Base-by-base conservation (phyloP, 2,113 vertebrate species). In the Nibea coibor region DNA sequence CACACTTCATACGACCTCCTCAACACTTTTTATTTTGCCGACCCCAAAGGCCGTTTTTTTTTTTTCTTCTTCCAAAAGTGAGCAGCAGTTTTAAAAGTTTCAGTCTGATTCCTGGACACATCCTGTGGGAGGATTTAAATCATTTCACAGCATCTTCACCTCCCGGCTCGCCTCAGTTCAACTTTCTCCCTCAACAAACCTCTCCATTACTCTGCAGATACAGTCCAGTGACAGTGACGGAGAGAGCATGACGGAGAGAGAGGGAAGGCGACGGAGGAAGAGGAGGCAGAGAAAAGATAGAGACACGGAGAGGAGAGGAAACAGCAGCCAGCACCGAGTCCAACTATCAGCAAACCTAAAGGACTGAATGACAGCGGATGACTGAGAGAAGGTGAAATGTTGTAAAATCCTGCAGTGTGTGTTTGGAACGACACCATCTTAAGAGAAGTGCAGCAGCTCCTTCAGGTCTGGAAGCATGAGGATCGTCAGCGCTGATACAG, bases 101-200 rank as follows among this genome's bases (percentile, higher is more conserved):
- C 4, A 56, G 51, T 28, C 39, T 3, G 51, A 47, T 47, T 31
- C 2, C 35, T 66, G 62, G 42, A 26, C 59, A 66, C 9, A 5
- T 50, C 78, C 78, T 73, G 70, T 51, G 70, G 45, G 78, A 67
- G 62, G 61, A 59, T 59, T 73, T 64, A 48, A 63, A 72, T 47
- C 64, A 47, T 75, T 62, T 63, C 57, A 69, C 56, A 75, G 72
- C 35, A 28, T 31, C 57, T 62, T 56, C 57, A 48, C 56, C 39
- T 39, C 35, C 2, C 24, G 2, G 12, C 56, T 24, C 56, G 15
- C 48, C 57, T 39, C 63, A 7, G 26, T 56, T 39, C 7, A 3
- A 35, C 4, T 9, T 17, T 63, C 48, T 72, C 42, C 47, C 56
- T 53, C 17, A 24, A 61, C 68, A 53, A 75, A 53, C 22, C 43